Conservation (phyloP, 2,888 invertebrate species). For the Elmis aenea region DNA sequence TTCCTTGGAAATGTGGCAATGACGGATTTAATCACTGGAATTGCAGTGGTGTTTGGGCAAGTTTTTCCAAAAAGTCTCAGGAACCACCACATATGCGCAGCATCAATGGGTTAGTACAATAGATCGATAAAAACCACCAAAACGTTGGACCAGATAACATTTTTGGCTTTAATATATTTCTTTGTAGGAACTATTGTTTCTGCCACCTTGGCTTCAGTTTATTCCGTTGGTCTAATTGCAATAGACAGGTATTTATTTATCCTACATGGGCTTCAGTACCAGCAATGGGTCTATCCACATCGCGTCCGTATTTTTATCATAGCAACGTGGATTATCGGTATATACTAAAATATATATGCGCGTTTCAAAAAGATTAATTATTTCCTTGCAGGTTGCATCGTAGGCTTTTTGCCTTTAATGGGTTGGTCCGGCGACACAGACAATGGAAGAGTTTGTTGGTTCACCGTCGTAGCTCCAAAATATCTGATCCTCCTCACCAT, state of each 20-base stretch:
- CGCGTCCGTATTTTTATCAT: conserved; percentile 54
- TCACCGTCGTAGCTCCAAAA: conserved; percentile 54
- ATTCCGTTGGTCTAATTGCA: conserved; percentile 59
- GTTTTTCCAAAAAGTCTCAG: conserved; percentile 42
- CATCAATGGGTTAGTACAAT: conserved; percentile 46
- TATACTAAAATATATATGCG: conserved; percentile 22
- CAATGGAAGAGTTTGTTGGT: conserved; percentile 54
- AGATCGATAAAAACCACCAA: background rate
- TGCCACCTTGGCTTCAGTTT: conserved; percentile 59
- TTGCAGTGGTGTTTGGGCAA: conserved; percentile 54
- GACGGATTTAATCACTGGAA: conserved; percentile 59
- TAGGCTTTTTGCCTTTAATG: conserved; percentile 57
- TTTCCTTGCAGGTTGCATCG: conserved; percentile 48
- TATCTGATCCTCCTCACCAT: conserved; percentile 53
- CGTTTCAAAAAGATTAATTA: conserved; percentile 1
- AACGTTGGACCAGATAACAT: background rate
- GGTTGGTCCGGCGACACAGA: conserved; percentile 54
- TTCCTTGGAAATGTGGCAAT: conserved; percentile 62
- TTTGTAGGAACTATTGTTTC: conserved; percentile 58
- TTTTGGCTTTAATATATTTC: conserved; percentile 1
- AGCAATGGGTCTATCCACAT: conserved; percentile 55
- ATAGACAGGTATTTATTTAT: conserved; percentile 62
- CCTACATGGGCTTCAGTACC: conserved; percentile 59
- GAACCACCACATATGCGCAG: conserved; percentile 42
- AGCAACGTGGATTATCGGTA: conserved; percentile 56